Conservation (phyloP, 1,140 invertebrate genomes). For the Microplitis demolitor region DNA sequence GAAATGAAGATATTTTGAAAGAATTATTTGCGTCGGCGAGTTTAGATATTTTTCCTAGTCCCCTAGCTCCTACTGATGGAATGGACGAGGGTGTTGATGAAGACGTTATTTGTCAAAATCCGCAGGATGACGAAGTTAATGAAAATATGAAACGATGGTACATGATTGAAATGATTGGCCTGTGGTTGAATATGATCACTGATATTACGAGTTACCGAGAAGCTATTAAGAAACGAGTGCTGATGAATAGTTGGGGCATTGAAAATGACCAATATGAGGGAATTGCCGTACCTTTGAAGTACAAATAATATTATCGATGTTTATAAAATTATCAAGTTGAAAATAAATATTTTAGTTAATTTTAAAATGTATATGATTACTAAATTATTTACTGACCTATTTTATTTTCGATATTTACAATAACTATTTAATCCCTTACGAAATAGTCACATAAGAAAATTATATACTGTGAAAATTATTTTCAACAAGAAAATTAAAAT, state of each 20-base stretch:
- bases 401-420: no score
- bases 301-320: slow-evolving; percentile 26
- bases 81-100: background rate
- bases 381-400: no score
- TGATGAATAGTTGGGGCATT: slow-evolving; percentile 31
- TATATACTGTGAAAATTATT: no score
- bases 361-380: no score
- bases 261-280: slow-evolving; percentile 34
- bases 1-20: slow-evolving; percentile 29
- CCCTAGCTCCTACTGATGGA: slow-evolving; percentile 22
- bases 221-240: slow-evolving; percentile 27
- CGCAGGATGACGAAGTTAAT: slow-evolving; percentile 21
- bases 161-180: slow-evolving; percentile 37
- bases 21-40: slow-evolving; percentile 29
- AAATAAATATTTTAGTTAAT: no score
- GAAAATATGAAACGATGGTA: slow-evolving; percentile 37
- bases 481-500: no score
- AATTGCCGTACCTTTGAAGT: slow-evolving; percentile 34
- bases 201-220: slow-evolving; percentile 31
- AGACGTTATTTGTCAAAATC: slow-evolving; percentile 10
- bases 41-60: slow-evolving; percentile 31
- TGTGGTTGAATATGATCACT: slow-evolving; percentile 33
- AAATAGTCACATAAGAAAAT: no score
- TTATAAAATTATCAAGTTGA: no score
- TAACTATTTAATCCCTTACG: no score